Base-by-base conservation (phyloP, 2,888 invertebrate species). In the Ectropis crepuscularia region DNA sequence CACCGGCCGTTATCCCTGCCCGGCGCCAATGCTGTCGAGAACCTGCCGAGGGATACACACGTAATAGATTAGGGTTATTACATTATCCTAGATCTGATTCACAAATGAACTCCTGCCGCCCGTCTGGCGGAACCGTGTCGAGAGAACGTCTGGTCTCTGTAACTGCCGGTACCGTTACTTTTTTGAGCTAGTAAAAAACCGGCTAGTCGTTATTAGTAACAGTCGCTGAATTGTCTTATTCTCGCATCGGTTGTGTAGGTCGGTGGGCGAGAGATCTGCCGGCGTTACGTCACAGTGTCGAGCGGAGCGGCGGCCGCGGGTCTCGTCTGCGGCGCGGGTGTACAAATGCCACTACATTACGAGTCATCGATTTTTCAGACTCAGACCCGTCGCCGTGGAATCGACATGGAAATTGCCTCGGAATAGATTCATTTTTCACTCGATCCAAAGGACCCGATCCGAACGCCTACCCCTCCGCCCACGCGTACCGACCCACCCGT, bases 291-390 rank as follows among this genome's bases (percentile, higher is more conserved):
- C 65, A 66, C 62, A 63, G 63, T 49, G 61, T 11, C 58, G 59
- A 59, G 57, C 58, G 37, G 37, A 6, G 39, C 37, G 49, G 37
- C 41, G 41, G 11, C 28, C 47, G 10, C 10, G 6, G 47, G 28
- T 42, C 16, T 61, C 55, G 53, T 57, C 46, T 50, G 55, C 11
- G 61, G 47, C 59, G 50, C 61, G 38, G 16, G 63, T n/a, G n/a
- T 55, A 69, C 68, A 68, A 68, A 71, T 66, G 69, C 49, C 68
- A 68, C 66, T 64, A 59, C 64, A 64, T 65, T 68, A 66, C 61
- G 64, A 65, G 61, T 48, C 55, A 71, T 71, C 60, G 71, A 71
- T 71, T 68, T 71, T 71, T 60, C 59, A n/a, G n/a, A 55, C 57
- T 57, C 54, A 62, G 64, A 64, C 53, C n/a, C 49, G 57, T 61